Percentiles rank a stretch among this genome's conserved stretches.
phyloP scores from a whole-genome alignment of 2,797 vertebrate genomes.

The Gorsachius magnificus region DNA sequence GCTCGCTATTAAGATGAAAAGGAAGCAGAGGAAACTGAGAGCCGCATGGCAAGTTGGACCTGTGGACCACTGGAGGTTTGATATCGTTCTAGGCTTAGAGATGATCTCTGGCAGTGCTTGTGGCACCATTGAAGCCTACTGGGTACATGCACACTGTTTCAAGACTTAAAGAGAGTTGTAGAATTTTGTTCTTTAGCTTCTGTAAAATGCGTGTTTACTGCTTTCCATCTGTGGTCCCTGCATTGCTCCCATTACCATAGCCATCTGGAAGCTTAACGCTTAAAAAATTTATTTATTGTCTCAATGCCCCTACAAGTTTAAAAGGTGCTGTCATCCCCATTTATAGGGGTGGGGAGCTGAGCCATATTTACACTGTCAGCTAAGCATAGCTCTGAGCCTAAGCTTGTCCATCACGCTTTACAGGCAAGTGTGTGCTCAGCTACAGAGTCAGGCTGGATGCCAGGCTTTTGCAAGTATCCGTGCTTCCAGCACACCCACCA shows the following conservation, averaged over 20 bases:
- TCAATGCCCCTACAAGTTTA: neutral
- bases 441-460: neutral
- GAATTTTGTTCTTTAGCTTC: neutral
- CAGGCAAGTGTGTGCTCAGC: neutral
- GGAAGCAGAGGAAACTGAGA: neutral
- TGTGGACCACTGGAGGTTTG: neutral
- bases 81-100: neutral
- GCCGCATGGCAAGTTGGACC: neutral
- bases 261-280: neutral
- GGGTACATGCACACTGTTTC: neutral
- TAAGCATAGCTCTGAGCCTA: neutral
- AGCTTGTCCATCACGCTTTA: neutral
- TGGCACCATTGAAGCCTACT: neutral
- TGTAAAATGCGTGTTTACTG: neutral
- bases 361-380: neutral
- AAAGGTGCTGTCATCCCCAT: neutral
- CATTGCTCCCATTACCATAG: neutral
- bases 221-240: neutral
- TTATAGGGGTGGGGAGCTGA: neutral
- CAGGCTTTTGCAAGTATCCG: neutral
- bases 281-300: neutral
- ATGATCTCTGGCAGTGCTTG: neutral
- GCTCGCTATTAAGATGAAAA: neutral
- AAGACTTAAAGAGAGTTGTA: neutral
- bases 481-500: neutral